Base-by-base conservation (phyloP, 2,797 vertebrate genomes). In the Lepus oiostolus region DNA sequence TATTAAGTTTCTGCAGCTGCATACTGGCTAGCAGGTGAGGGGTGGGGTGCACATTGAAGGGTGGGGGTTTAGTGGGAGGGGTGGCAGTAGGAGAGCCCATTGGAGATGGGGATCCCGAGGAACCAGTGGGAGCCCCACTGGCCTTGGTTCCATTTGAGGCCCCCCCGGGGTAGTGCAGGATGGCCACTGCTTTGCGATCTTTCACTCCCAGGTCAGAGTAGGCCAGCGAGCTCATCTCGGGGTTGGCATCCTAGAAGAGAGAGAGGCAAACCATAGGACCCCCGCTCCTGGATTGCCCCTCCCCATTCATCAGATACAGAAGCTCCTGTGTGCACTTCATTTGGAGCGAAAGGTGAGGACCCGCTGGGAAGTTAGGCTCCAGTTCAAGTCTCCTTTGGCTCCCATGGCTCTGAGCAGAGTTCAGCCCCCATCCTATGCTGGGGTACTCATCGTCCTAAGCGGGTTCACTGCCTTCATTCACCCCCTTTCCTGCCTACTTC, bases 1-100 rank as follows among this genome's bases (percentile, higher is more conserved):
- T 98, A 98, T 98, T 99, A 95, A 99, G 99, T 95, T 99, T 99
- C 98, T 99, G 99, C 47, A 99, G 98, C 96, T 99, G 99, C 98
- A 98, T 98, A 96, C 98, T 99, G 95, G 98, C 99, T 62, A 99
- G 96, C 96, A 99, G 98, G 35, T 98, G 98, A 7, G 98, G 98
- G 81, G 98, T 96, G 0, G 98, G 97, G 96, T 98, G 98, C 72
- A 98, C 96, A 90, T 97, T 98, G 98, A 99, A 98, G 28, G 98
- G 93, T 85, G 98, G 98, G 4, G 98, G 95, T 72, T 99, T 99
- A 79, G 93, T 11, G 85, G 98, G 74, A 97, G 94, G 2, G 83
- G 84, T 35, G 14, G 50, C 13, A 1, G 80, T 58, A 68, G 96
- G 62, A 77, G 96, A 90, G 24, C 82, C 86, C 72, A 96, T 7